These are phyloP conservation scores for Taeniopygia guttata DNA, from an alignment of 2,797 vertebrate species.

Conservation along the genomic window DNA sequence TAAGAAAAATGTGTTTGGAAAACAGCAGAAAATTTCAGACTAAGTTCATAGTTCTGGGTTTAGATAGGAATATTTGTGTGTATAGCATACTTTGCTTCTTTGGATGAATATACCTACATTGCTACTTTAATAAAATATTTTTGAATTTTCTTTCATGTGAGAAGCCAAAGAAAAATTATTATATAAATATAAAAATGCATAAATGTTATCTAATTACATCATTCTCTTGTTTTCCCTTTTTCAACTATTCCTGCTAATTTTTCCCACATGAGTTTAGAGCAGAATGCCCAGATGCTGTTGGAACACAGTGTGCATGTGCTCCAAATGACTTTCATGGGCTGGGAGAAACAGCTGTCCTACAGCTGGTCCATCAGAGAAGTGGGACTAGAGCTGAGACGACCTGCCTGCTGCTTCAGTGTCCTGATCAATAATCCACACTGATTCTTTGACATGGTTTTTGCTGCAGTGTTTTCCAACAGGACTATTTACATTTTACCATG, in stretches of 20 bases:
- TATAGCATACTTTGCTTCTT: background rate
- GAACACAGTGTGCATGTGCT: background rate
- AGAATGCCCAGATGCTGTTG: background rate
- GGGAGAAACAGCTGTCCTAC: background rate
- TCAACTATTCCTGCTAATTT: background rate
- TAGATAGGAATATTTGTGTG: background rate
- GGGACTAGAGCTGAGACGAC: background rate
- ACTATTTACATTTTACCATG: background rate
- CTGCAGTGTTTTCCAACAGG: background rate
- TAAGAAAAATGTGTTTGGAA: background rate
- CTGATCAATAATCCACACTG: background rate
- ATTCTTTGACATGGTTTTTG: background rate
- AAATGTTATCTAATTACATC: background rate
- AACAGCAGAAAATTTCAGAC: background rate
- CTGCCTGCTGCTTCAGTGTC: background rate
- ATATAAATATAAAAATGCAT: background rate
- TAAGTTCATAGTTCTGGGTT: background rate
- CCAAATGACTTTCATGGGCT: background rate
- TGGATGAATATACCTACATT: background rate
- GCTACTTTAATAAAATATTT: background rate
- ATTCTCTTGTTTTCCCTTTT: background rate
- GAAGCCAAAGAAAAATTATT: background rate
- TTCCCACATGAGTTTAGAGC: background rate
- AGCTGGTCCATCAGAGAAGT: background rate
- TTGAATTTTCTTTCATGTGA: background rate